Conservation (phyloP, 2,888 invertebrate genomes). For the Drymonia ruficornis region DNA sequence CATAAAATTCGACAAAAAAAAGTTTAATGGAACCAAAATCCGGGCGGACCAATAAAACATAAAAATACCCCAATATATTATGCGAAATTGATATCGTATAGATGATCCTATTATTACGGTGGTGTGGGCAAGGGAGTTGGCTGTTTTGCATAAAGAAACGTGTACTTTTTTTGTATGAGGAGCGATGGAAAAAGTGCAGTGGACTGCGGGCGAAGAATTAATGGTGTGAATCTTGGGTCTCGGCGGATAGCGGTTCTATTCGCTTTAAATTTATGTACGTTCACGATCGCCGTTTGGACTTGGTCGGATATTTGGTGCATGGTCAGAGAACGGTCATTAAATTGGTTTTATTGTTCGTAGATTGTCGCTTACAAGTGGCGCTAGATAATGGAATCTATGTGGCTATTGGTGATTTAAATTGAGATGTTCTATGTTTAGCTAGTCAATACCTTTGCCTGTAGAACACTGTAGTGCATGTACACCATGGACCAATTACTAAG, state of each 20-base stretch:
- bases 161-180: constrained; percentile 52
- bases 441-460: too few relatives aligned
- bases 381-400: too few relatives aligned
- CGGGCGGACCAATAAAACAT: constrained; percentile 72
- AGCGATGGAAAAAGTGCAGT: constrained; percentile 69
- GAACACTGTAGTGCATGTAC: too few relatives aligned
- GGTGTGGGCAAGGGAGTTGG: constrained; percentile 53
- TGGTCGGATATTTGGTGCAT: constrained; percentile 23
- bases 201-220: constrained; percentile 75
- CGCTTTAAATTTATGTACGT: constrained; percentile 68
- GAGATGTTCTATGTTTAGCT: too few relatives aligned
- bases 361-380: too few relatives aligned
- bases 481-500: too few relatives aligned
- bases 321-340: not conserved
- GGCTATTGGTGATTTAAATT: too few relatives aligned
- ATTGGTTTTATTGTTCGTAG: too few relatives aligned
- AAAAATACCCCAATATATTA: constrained; percentile 76
- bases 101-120: constrained; percentile 75
- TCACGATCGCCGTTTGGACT: constrained; percentile 49
- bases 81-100: constrained; percentile 67
- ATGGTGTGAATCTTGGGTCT: constrained; percentile 72
- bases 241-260: constrained; percentile 48
- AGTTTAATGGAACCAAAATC: constrained; percentile 75
- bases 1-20: constrained; percentile 78
- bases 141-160: constrained; percentile 76